Conservation (phyloP, 2,888 invertebrate species). For the Aspidiotus destructor region DNA sequence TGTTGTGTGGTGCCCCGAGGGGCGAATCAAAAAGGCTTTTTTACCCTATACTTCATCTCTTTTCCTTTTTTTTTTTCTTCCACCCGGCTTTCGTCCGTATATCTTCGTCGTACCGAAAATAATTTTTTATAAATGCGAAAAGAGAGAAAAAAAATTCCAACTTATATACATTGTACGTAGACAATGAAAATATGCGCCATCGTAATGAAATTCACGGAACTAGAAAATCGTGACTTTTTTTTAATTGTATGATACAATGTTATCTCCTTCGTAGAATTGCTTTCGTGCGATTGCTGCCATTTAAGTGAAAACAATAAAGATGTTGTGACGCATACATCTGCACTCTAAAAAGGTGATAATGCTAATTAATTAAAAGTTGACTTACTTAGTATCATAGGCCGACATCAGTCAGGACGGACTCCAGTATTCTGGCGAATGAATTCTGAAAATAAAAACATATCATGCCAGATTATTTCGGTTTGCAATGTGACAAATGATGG, state of each 20-base stretch:
- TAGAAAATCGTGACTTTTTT: neutral
- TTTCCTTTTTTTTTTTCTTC: conserved; percentile 10
- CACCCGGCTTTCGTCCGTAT: neutral
- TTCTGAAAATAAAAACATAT: neutral
- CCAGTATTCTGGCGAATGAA: conserved; percentile 2
- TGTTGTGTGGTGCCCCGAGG: conserved; percentile 32
- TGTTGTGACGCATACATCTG: too few relatives aligned
- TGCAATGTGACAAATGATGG: too few relatives aligned
- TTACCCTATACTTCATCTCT: conserved; percentile 19
- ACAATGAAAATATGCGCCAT: neutral
- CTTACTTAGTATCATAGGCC: conserved; percentile 15
- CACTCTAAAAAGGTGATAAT: too few relatives aligned
- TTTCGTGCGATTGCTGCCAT: too few relatives aligned
- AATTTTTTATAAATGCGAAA: conserved; percentile 9
- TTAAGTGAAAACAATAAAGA: too few relatives aligned
- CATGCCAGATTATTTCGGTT: too few relatives aligned
- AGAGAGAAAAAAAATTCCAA: neutral
- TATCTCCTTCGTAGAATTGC: too few relatives aligned
- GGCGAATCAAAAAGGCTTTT: conserved; percentile 31
- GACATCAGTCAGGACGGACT: neutral
- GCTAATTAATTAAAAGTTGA: neutral
- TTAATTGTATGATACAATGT: too few relatives aligned
- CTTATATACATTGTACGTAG: neutral
- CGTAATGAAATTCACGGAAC: neutral
- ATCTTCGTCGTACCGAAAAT: conserved; percentile 1